phyloP scores from a whole-genome alignment of 2,113 vertebrate genomes.

The Burhinus oedicnemus region DNA sequence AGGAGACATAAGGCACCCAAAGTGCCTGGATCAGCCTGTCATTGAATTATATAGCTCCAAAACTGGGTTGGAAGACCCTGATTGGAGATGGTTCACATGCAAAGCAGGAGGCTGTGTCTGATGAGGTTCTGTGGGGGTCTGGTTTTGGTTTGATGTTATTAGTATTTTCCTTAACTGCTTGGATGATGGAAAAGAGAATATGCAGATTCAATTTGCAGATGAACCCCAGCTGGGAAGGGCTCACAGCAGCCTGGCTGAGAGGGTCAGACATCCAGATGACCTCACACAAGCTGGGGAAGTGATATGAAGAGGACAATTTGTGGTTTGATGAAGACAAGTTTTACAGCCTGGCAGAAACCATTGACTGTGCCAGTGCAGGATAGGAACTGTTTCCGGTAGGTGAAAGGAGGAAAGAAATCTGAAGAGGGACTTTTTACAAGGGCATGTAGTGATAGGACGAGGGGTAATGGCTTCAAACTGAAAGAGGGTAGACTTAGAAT shows the following conservation, averaged over 20 bases:
- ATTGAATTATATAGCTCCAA: neutral
- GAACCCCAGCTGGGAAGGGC: neutral
- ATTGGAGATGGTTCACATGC: accelerated
- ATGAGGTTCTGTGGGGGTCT: neutral
- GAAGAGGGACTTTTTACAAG: too few relatives aligned
- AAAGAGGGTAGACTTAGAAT: too few relatives aligned
- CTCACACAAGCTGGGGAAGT: neutral
- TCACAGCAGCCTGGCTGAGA: neutral
- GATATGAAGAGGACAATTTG: neutral
- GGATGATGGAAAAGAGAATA: neutral
- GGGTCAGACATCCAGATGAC: neutral
- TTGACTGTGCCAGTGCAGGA: neutral
- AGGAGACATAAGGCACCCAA: neutral
- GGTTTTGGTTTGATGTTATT: neutral
- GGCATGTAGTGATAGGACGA: too few relatives aligned
- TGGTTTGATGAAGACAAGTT: neutral
- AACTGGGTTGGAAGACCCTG: accelerated
- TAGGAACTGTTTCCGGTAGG: neutral
- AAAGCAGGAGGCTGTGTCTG: neutral
- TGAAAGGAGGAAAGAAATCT: neutral
- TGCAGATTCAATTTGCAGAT: neutral
- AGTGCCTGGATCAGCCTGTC: neutral
- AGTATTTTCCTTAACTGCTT: neutral
- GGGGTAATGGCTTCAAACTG: too few relatives aligned
- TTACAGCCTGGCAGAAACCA: neutral